Evolutionary conservation across 2,888 invertebrate genomes (phyloP).

Genomic region (Yponomeuta sedellus): DNA sequence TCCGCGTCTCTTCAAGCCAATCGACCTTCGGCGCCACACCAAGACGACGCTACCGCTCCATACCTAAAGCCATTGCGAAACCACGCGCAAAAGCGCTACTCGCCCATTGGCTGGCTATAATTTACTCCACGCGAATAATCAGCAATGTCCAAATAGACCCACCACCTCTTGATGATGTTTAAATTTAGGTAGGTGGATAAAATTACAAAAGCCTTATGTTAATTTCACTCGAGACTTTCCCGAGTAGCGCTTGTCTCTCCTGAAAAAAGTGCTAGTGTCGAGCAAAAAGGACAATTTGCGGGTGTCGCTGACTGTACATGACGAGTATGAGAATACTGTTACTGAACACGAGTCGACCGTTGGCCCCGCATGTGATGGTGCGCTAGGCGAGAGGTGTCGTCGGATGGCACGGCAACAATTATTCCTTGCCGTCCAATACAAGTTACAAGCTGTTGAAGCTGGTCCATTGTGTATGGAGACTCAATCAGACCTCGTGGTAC

Average conservation of each 20-base stretch:
- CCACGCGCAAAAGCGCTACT: constrained; percentile 20
- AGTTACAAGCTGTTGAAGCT: constrained; percentile 5
- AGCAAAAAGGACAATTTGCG: no score
- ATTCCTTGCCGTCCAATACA: constrained; percentile 32
- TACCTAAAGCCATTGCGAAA: constrained; percentile 25
- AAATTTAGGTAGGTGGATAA: background rate
- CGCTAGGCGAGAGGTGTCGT: constrained; percentile 29
- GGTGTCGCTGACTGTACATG: constrained; percentile 18
- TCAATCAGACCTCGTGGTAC: constrained; percentile 1
- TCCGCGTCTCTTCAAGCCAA: constrained; percentile 43
- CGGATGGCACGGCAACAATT: constrained; percentile 41
- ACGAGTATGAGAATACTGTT: constrained; percentile 41
- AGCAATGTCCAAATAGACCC: background rate
- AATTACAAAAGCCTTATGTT: background rate
- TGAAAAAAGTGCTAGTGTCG: no score
- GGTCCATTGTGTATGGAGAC: constrained; percentile 26
- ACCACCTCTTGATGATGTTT: background rate
- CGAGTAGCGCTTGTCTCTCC: no score
- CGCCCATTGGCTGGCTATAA: background rate
- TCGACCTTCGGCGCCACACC: constrained; percentile 39
- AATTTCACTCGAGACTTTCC: background rate
- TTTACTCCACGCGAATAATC: background rate
- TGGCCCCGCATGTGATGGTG: constrained; percentile 31
- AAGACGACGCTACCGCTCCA: constrained; percentile 20
- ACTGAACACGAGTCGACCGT: constrained; percentile 38